Conservation (phyloP, 2,113 vertebrate genomes). For the Cariama cristata region DNA sequence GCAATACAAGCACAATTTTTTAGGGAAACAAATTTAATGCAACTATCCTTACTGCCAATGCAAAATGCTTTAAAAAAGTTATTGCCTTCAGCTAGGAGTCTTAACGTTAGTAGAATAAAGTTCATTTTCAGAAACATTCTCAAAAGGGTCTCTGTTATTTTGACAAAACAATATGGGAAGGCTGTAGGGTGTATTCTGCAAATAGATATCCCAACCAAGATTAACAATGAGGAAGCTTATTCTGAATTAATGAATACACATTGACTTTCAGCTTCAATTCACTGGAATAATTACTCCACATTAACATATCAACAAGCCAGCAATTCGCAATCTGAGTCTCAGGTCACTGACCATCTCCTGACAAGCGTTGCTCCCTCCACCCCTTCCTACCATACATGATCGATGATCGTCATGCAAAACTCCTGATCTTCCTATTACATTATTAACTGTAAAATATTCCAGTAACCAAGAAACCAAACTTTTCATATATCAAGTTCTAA, state of each 20-base stretch:
- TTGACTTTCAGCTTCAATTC: constrained; percentile 68
- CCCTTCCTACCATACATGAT: not conserved
- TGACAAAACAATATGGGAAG: constrained; percentile 25
- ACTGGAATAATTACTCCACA: constrained; percentile 61
- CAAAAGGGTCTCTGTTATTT: not conserved
- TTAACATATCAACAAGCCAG: constrained; percentile 61
- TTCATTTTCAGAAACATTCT: not conserved
- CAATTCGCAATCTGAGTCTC: constrained; percentile 24
- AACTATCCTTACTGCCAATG: not conserved
- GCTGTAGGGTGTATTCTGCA: constrained; percentile 4
- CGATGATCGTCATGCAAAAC: not conserved
- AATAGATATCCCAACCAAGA: constrained; percentile 41
- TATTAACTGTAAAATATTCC: not conserved
- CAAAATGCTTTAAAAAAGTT: not conserved
- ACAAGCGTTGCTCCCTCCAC: not conserved
- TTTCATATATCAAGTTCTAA: not conserved
- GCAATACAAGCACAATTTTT: not conserved
- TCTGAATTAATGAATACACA: constrained; percentile 61
- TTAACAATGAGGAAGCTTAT: constrained; percentile 41
- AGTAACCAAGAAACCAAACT: not conserved
- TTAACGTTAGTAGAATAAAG: not conserved
- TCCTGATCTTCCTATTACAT: not conserved
- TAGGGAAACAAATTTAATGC: not conserved
- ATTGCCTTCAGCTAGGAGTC: not conserved
- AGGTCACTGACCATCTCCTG: constrained; percentile 39